These are phyloP conservation scores for Pelvicachromis taeniatus DNA, from an alignment of 2,113 vertebrate species.

Conservation along the genomic window DNA sequence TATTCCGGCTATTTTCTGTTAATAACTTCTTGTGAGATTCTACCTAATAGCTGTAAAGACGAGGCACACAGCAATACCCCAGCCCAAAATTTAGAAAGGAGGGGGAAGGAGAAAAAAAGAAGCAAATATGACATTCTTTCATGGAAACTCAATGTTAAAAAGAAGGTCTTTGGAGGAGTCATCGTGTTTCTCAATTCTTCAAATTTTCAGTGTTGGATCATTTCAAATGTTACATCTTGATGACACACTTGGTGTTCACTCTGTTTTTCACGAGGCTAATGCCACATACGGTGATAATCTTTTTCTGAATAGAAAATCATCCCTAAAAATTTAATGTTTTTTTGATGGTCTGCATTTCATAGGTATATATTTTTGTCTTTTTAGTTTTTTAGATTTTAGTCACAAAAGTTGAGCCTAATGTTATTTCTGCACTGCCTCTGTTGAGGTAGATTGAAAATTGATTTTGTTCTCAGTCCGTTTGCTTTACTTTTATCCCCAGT, in stretches of 20 bases:
- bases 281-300: background rate
- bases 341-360: background rate
- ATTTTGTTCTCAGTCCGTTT: background rate
- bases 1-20: constrained; percentile 1
- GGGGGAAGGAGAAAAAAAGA: accelerated
- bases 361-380: background rate
- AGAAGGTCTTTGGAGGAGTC: background rate
- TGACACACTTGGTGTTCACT: background rate
- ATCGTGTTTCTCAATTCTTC: background rate
- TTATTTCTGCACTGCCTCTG: background rate
- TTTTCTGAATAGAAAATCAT: background rate
- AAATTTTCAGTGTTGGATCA: background rate
- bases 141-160: constrained; percentile 15
- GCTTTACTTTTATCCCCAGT: background rate
- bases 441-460: constrained; percentile 2
- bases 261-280: background rate
- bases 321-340: background rate
- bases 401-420: background rate
- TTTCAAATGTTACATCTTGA: background rate
- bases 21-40: background rate
- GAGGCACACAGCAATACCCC: background rate
- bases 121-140: constrained; percentile 26
- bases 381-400: background rate
- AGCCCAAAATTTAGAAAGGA: background rate
- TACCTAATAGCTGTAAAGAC: background rate